phyloP scores from a whole-genome alignment of 2,797 vertebrate genomes.

The Eptatretus atami region DNA sequence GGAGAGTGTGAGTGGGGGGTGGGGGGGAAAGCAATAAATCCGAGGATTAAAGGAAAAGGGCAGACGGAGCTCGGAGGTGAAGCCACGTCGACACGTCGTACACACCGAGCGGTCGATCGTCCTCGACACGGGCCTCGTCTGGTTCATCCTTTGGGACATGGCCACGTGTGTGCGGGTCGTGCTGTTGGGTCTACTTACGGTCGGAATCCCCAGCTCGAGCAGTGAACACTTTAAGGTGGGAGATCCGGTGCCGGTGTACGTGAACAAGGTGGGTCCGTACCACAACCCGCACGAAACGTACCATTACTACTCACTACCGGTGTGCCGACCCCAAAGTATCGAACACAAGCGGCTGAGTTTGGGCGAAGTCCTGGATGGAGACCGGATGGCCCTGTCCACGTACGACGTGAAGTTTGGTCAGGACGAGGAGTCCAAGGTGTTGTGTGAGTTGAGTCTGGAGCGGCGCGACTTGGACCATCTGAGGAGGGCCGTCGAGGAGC shows the following conservation, averaged over 20 bases:
- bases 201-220: slow-evolving; percentile 13
- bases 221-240: slow-evolving; percentile 26
- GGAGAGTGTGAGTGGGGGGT: too few relatives aligned
- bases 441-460: slow-evolving; percentile 34
- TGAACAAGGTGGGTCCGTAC: slow-evolving; percentile 79
- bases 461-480: slow-evolving; percentile 24
- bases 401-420: slow-evolving; percentile 39
- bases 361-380: slow-evolving; percentile 56
- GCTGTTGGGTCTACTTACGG: slow-evolving; percentile 9
- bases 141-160: too few relatives aligned
- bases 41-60: too few relatives aligned
- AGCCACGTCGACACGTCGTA: too few relatives aligned
- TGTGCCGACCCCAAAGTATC: slow-evolving; percentile 48
- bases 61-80: too few relatives aligned
- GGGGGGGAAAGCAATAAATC: too few relatives aligned
- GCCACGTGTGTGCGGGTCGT: slow-evolving; percentile 7
- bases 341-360: slow-evolving; percentile 52
- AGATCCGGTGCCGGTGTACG: slow-evolving; percentile 39
- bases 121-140: too few relatives aligned
- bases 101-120: too few relatives aligned
- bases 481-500: slow-evolving; percentile 48
- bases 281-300: slow-evolving; percentile 84
- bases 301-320: slow-evolving; percentile 60
- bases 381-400: slow-evolving; percentile 58
- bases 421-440: slow-evolving; percentile 24